Evolutionary conservation across 92 coral and sea anemone species (phyloP), one percentile per base, ranked within the genome.

Genomic region (Paragorgia papillata): DNA sequence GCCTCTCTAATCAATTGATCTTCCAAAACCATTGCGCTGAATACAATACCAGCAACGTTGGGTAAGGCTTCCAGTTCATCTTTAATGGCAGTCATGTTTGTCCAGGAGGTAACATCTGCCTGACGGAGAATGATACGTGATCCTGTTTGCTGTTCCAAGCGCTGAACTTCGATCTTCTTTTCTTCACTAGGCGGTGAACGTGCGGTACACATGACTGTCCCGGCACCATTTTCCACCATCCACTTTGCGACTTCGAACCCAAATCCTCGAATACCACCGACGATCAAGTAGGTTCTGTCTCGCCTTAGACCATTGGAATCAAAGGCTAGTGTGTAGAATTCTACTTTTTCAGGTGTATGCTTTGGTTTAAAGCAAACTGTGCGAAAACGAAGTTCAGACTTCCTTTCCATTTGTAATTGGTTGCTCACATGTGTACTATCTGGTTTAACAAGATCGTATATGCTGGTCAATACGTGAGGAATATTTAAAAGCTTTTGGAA

Each of bases 211-310:
- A 37, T 37, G 43, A 37, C 43, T 10, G 43, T 37, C 43, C 10
- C 10, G 43, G 43, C 43, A 10, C 43, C 43, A 37, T 37, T 37
- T 37, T 37, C 43, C 43, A 37, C 90, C 90, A 87, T 87, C 90
- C 90, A 87, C 19, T 55, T 84, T 31, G 90, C 90, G 31, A 87
- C 84, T 73, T 87, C 87, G 60, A 87, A 87, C 17, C 90, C 90
- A 64, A 87, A 87, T 26, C 90, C 90, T 10, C 82, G 83, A n/a
- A 82, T 81, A 41, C 90, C 90, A 40, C 90, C 90, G 9, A 83
- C 80, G 34, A 87, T 85, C 80, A 87, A 59, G 63, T 87, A 87
- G 9, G 87, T 78, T 39, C 90, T 84, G 57, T 83, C 76, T 21
- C 30, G 62, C 54, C 82, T 87, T 35, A 89, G 46, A 18, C 96